Evolutionary conservation across 2,888 invertebrate species (phyloP).

Genomic region (Sturmia bella): DNA sequence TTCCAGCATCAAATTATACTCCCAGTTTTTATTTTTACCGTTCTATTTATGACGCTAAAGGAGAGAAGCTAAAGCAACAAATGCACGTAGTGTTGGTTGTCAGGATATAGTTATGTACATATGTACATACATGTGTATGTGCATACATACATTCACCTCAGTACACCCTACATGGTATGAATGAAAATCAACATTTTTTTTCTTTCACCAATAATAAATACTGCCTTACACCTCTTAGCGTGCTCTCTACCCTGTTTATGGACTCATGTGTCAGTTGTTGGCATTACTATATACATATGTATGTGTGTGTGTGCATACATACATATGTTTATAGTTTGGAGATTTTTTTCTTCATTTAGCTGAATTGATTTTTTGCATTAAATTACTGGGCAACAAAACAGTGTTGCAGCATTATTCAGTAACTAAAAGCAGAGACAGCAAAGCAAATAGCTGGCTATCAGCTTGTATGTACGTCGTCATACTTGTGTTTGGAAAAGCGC

Average conservation of each 20-base stretch:
- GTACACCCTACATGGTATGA: constrained; percentile 41
- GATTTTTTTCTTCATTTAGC: constrained; percentile 73
- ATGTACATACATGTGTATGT: not conserved
- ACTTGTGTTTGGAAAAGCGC: constrained; percentile 49
- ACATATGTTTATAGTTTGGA: constrained; percentile 33
- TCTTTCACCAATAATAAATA: constrained; percentile 27
- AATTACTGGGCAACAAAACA: constrained; percentile 68
- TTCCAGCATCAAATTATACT: constrained; percentile 49
- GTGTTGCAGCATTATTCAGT: constrained; percentile 56
- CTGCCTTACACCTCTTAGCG: constrained; percentile 9
- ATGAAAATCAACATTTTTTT: constrained; percentile 32
- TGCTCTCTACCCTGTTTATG: not conserved
- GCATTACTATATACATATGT: constrained; percentile 30
- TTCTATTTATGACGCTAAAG: constrained; percentile 50
- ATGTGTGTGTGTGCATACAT: no score
- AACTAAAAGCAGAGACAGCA: constrained; percentile 38
- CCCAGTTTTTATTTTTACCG: constrained; percentile 34
- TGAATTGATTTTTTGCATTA: constrained; percentile 78
- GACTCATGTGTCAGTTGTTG: constrained; percentile 28
- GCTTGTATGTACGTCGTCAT: not conserved
- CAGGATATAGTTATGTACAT: constrained; percentile 17
- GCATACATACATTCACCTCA: not conserved
- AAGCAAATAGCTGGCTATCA: constrained; percentile 3
- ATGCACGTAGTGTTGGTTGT: constrained; percentile 51
- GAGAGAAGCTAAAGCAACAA: constrained; percentile 59